phyloP scores from a whole-genome alignment of 1,140 invertebrate genomes.

The Sinonovacula constricta region DNA sequence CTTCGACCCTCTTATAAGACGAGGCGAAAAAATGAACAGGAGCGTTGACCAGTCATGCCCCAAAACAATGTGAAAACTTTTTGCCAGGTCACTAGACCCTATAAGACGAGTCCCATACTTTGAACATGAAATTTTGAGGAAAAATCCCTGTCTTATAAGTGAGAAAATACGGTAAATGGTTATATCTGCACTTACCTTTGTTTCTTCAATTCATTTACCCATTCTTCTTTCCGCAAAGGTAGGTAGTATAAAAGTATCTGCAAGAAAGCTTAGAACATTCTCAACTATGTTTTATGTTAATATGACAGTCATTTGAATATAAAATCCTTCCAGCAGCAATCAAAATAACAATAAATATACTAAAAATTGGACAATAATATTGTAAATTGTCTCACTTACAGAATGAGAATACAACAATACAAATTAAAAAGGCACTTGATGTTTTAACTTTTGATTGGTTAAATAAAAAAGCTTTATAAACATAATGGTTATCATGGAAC shows the following conservation, averaged over 20 bases:
- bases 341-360: background rate
- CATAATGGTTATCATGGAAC: no score
- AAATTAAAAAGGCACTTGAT: background rate
- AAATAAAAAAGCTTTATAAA: background rate
- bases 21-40: no score
- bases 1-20: no score
- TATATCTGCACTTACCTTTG: slow-evolving; percentile 56
- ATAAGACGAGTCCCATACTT: no score
- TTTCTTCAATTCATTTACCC: slow-evolving; percentile 60
- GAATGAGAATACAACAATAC: slow-evolving; percentile 7
- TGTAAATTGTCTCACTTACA: background rate
- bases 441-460: background rate
- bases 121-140: background rate
- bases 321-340: background rate
- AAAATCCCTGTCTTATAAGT: no score
- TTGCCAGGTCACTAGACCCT: no score
- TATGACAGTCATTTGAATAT: no score
- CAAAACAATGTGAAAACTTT: no score
- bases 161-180: background rate
- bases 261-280: slow-evolving; percentile 9
- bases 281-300: background rate
- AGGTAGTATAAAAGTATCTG: slow-evolving; percentile 70
- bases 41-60: no score
- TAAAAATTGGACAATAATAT: background rate
- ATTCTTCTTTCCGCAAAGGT: slow-evolving; percentile 58